Percentiles rank a stretch among this genome's conserved stretches.
Conservation (phyloP, 2,888 invertebrate species). For the Caenorhabditis sinica region DNA sequence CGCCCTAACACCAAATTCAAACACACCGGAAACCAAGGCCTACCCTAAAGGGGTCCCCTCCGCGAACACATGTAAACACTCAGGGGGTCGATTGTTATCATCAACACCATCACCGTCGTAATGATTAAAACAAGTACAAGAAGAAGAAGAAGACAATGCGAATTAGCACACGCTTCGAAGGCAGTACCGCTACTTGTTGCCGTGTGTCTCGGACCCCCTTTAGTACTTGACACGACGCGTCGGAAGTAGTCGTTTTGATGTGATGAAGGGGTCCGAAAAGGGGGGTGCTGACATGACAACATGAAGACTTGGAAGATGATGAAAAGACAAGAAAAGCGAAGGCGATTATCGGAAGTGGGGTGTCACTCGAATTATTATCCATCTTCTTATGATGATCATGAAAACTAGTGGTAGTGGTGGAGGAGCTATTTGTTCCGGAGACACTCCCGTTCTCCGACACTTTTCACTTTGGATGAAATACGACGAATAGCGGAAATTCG, state of each 20-base stretch:
- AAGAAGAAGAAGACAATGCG: constrained; percentile 59
- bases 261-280: constrained; percentile 30
- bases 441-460: constrained; percentile 41
- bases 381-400: too few species aligned
- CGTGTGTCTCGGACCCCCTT: too few species aligned
- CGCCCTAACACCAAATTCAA: background rate
- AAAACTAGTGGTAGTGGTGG: constrained; percentile 33
- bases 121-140: too few species aligned
- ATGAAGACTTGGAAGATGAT: constrained; percentile 16
- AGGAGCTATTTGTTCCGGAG: constrained; percentile 20
- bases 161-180: constrained; percentile 45
- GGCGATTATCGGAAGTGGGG: constrained; percentile 60
- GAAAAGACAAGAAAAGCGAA: constrained; percentile 10
- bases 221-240: constrained; percentile 55
- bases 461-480: constrained; percentile 10
- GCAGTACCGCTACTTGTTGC: constrained; percentile 1
- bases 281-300: too few species aligned
- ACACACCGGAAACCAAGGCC: constrained; percentile 14
- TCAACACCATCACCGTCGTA: too few species aligned
- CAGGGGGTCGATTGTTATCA: constrained; percentile 53
- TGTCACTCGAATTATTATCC: constrained; percentile 53
- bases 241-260: constrained; percentile 60
- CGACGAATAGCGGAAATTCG: background rate
- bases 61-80: constrained; percentile 24
- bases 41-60: too few species aligned